phyloP scores from a whole-genome alignment of 2,888 invertebrate species.

The Noctuana brunneofusca region DNA sequence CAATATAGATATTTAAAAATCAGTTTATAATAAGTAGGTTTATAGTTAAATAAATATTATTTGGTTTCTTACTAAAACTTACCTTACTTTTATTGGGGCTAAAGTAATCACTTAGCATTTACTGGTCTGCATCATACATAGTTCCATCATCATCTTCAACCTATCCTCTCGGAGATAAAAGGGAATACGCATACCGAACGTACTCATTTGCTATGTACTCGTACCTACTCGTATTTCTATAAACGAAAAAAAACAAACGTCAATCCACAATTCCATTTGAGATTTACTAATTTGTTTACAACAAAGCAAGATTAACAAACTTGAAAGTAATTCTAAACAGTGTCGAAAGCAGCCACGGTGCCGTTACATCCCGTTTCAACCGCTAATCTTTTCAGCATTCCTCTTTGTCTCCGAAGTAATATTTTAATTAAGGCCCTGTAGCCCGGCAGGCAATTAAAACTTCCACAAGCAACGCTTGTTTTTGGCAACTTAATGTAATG shows the following conservation, averaged over 20 bases:
- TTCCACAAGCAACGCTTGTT: constrained; percentile 58
- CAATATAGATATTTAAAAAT: no score
- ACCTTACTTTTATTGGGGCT: no score
- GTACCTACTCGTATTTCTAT: no score
- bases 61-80: no score
- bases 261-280: neutral
- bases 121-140: no score
- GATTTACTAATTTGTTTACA: neutral
- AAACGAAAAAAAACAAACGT: neutral
- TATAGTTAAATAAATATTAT: no score
- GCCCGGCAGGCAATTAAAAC: constrained; percentile 64
- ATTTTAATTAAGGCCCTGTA: constrained; percentile 7
- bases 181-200: no score
- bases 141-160: no score
- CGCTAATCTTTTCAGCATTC: constrained; percentile 61
- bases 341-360: constrained; percentile 32
- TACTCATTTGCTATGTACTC: no score
- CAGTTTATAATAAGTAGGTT: no score
- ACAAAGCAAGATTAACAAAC: neutral
- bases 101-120: no score
- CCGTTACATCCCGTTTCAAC: constrained; percentile 40
- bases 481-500: constrained; percentile 64
- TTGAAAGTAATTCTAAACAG: constrained; percentile 13
- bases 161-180: no score
- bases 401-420: constrained; percentile 68